A percentile compares a stretch with the other conserved stretches of the same genome.
Conservation (phyloP, 2,888 invertebrate species). For the Drosophila formosana region DNA sequence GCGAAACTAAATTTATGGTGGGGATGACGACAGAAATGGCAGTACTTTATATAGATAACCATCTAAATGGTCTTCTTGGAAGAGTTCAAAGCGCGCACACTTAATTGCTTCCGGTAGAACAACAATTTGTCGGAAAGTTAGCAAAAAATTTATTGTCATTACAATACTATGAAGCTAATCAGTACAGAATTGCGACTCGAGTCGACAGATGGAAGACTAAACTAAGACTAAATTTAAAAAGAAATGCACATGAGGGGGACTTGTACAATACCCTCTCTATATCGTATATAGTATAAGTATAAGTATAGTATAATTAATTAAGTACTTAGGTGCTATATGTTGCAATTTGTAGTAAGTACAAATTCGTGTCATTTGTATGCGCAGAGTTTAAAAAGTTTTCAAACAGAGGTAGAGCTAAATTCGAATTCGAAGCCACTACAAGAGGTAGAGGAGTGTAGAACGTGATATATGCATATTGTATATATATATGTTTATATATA, state of each 20-base stretch:
- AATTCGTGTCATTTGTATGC: conserved; percentile 55
- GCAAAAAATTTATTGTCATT: conserved; percentile 67
- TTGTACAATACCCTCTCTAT: conserved; percentile 1
- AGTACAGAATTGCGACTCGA: conserved; percentile 71
- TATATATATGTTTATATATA: conserved; percentile 18
- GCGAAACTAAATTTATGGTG: background rate
- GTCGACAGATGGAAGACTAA: conserved; percentile 68
- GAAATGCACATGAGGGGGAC: conserved; percentile 48
- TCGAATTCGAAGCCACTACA: conserved; percentile 4
- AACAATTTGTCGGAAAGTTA: conserved; percentile 20
- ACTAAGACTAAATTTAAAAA: conserved; percentile 37
- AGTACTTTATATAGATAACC: background rate
- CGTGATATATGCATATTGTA: conserved; percentile 36
- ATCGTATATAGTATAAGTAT: conserved; percentile 16
- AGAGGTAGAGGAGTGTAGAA: conserved; percentile 71
- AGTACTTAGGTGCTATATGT: conserved; percentile 62
- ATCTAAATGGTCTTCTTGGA: conserved; percentile 2
- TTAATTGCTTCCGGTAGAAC: background rate
- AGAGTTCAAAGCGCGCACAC: background rate
- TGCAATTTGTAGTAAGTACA: conserved; percentile 57
- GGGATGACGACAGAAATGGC: background rate
- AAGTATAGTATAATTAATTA: conserved; percentile 49
- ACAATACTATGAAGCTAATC: conserved; percentile 66
- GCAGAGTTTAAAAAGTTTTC: conserved; percentile 42
- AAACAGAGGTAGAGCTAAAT: conserved; percentile 65